A percentile compares a stretch with the other conserved stretches of the same genome.
Evolutionary conservation across 1,140 invertebrate species (phyloP).

Genomic region (Dendroctonus valens): DNA sequence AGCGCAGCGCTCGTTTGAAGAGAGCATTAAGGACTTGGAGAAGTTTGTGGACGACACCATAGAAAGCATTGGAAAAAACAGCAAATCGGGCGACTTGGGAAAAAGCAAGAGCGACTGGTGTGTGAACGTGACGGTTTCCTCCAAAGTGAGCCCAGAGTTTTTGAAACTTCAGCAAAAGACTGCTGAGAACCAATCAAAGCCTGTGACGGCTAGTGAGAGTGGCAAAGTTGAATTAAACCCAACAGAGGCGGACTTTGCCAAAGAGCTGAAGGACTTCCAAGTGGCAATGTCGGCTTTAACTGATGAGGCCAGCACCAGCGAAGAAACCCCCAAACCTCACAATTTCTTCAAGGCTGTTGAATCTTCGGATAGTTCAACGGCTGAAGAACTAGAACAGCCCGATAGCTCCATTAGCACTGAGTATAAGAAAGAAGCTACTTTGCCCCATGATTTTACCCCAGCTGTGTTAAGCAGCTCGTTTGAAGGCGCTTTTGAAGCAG

Average conservation of each 20-base stretch:
- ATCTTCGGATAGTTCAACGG: constrained; percentile 18
- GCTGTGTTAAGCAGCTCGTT: constrained; percentile 9
- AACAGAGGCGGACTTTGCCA: not conserved
- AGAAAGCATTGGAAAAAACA: constrained; percentile 25
- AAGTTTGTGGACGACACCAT: constrained; percentile 37
- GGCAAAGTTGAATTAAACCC: constrained; percentile 2
- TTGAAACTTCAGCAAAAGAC: constrained; percentile 18
- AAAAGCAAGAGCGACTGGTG: constrained; percentile 37
- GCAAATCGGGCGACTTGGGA: not conserved
- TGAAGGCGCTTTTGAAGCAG: not conserved
- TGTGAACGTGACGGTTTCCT: constrained; percentile 38
- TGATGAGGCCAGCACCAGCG: constrained; percentile 9
- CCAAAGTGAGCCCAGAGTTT: constrained; percentile 35
- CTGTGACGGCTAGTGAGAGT: constrained; percentile 1
- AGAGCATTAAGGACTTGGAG: constrained; percentile 41
- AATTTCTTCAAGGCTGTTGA: constrained; percentile 31
- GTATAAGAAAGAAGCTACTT: constrained; percentile 6
- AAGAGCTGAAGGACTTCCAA: constrained; percentile 25
- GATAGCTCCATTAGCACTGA: constrained; percentile 19
- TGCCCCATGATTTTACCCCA: constrained; percentile 11
- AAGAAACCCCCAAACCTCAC: constrained; percentile 4
- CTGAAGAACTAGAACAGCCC: not conserved
- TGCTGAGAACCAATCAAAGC: not conserved
- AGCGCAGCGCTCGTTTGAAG: constrained; percentile 19
- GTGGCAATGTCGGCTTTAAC: constrained; percentile 24